These are phyloP conservation scores for Coleophora flavipennella DNA, from an alignment of 2,888 invertebrate genomes.

Conservation along the genomic window DNA sequence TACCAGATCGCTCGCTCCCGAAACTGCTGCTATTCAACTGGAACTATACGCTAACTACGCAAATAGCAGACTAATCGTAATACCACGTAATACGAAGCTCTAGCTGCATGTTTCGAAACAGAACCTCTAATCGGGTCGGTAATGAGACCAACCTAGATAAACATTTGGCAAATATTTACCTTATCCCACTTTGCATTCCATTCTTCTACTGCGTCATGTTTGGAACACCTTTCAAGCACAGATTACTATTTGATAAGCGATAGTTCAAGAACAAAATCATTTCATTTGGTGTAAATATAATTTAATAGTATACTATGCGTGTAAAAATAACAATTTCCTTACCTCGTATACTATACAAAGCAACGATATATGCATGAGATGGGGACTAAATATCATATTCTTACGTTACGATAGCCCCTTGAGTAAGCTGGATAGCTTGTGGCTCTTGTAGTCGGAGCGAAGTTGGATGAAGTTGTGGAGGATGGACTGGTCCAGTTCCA, in stretches of 20 bases:
- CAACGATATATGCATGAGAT: conserved; percentile 21
- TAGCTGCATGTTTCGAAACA: conserved; percentile 12
- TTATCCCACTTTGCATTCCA: conserved; percentile 7
- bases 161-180: conserved; percentile 15
- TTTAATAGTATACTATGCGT: conserved; percentile 24
- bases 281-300: conserved; percentile 12
- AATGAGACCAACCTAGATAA: conserved; percentile 22
- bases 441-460: conserved; percentile 93
- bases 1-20: conserved; percentile 23
- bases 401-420: conserved; percentile 65
- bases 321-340: conserved; percentile 17
- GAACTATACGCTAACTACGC: conserved; percentile 14
- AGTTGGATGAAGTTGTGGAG: conserved; percentile 95
- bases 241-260: background rate
- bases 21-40: conserved; percentile 23
- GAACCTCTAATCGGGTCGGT: conserved; percentile 20
- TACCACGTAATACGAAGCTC: too few relatives aligned
- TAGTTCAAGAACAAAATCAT: background rate
- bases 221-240: background rate
- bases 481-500: conserved; percentile 90
- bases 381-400: conserved; percentile 1
- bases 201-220: conserved; percentile 1
- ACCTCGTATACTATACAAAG: conserved; percentile 23
- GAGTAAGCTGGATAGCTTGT: conserved; percentile 80
- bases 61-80: conserved; percentile 15